phyloP scores from a whole-genome alignment of 2,797 vertebrate species.

The Lacerta bilineata region DNA sequence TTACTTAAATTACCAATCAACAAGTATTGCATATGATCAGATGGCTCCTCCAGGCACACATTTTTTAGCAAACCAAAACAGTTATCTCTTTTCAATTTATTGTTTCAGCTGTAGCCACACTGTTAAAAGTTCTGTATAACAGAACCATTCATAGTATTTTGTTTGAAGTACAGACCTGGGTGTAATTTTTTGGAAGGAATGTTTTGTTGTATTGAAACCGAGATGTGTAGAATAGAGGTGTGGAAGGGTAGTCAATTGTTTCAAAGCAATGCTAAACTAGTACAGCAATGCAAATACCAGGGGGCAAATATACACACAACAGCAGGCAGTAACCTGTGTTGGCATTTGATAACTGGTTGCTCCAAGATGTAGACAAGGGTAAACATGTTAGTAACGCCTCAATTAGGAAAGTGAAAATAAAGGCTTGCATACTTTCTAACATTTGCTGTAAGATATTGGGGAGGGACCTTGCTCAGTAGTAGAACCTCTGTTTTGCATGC shows the following conservation, averaged over 20 bases:
- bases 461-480: too few relatives aligned
- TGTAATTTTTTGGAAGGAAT: not conserved
- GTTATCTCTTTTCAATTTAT: not conserved
- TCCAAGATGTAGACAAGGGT: not conserved
- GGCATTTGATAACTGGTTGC: not conserved
- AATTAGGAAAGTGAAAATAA: not conserved
- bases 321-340: not conserved
- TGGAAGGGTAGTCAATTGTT: not conserved
- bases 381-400: not conserved
- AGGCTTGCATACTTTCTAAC: not conserved
- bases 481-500: too few relatives aligned
- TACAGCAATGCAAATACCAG: too few relatives aligned
- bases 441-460: not conserved
- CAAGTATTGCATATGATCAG: not conserved
- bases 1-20: not conserved
- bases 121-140: not conserved
- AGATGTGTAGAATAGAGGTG: too few relatives aligned
- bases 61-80: slow-evolving; percentile 7
- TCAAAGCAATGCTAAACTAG: not conserved
- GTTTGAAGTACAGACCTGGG: not conserved
- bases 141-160: not conserved
- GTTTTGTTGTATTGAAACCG: not conserved
- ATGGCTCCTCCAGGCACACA: not conserved
- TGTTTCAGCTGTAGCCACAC: not conserved
- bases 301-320: not conserved